phyloP scores from a whole-genome alignment of 2,113 vertebrate species.

The Sialia sialis region DNA sequence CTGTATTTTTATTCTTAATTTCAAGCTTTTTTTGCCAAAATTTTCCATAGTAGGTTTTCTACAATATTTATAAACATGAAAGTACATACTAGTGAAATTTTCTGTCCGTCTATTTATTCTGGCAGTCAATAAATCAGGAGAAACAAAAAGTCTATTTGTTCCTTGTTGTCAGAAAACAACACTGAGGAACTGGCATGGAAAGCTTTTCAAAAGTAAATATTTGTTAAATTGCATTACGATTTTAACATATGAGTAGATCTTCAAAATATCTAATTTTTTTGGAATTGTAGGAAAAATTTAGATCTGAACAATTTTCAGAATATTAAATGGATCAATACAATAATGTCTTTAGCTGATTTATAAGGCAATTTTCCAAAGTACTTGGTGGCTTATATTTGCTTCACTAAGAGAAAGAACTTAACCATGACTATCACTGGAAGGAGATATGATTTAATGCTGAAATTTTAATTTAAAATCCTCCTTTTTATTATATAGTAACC shows the following conservation, averaged over 20 bases:
- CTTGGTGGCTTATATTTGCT: neutral
- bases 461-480: neutral
- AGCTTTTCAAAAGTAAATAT: neutral
- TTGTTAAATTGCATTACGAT: neutral
- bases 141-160: neutral
- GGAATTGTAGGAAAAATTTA: neutral
- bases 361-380: neutral
- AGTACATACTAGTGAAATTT: neutral
- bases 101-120: neutral
- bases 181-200: neutral
- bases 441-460: neutral
- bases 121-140: neutral
- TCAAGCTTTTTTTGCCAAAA: neutral
- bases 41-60: neutral
- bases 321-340: neutral
- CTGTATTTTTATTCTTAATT: neutral
- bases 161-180: neutral
- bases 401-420: neutral
- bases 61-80: neutral
- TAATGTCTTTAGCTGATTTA: neutral
- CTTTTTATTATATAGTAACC: neutral
- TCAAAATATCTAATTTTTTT: neutral
- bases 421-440: neutral
- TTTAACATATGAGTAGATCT: neutral
- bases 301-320: neutral